Evolutionary conservation across 2,113 vertebrate species (phyloP), one percentile per base, ranked within the genome.

Genomic region (Tachuris rubrigastra): DNA sequence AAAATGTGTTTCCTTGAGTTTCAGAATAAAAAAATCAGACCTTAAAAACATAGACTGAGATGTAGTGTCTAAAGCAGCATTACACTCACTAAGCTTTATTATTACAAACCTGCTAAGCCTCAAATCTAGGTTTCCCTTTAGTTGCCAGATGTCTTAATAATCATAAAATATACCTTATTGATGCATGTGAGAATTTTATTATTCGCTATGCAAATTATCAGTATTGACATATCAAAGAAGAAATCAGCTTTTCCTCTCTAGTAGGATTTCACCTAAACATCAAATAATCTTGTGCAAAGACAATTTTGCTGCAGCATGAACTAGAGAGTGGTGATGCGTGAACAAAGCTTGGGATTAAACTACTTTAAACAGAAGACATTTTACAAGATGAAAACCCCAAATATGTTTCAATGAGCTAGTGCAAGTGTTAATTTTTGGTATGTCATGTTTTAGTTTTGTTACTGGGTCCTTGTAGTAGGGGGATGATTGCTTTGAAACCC

Each of bases 401-500:
- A 67, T 68, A 65, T 8, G 17, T 77, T 78, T 85, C 83, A 63
- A 14, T 75, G 35, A 39, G 24, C 74, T 86, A 73, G 35, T 79
- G 63, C 49, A 92, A 46, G 27, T 94, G 68, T 68, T 90, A 83
- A 88, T 73, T 96, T 83, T 86, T 86, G 25, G 9, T 47, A 31
- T 80, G 13, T 52, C 90, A 44, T 68, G 23, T 50, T 85, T 94
- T 78, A 22, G 7, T 49, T 80, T 37, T 87, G 31, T 67, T 66
- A 46, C 30, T 71, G 44, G 28, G 58, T 68, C 37, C 68, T 77
- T 67, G 23, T 24, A 91, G 30, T 44, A 72, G n/a, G 20, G 47
- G 44, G 31, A 55, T 83, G 72, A 95, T 91, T 89, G 59, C 42
- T 96, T 87, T 79, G 83, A 74, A 93, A 82, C 52, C 86, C 89